These are phyloP conservation scores for Heterotis niloticus DNA, from an alignment of 2,113 vertebrate species.

Conservation along the genomic window DNA sequence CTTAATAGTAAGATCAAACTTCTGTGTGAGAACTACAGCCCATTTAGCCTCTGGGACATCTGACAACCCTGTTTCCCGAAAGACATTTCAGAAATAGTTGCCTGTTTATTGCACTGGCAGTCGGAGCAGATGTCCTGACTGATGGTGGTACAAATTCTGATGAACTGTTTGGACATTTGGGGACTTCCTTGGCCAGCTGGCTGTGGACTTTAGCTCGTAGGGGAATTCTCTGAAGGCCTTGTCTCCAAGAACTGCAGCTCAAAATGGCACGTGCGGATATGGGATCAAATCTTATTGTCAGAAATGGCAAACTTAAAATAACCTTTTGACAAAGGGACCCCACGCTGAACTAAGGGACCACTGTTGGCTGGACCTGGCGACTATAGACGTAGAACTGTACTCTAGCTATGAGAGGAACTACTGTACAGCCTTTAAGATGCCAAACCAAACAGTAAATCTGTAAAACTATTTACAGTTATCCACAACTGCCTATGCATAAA, in stretches of 20 bases:
- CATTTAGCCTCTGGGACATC: too few species aligned
- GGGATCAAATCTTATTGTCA: not conserved
- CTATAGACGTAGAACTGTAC: too few species aligned
- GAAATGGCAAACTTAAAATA: not conserved
- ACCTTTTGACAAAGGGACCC: not conserved
- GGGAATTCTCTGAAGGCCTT: constrained; percentile 7
- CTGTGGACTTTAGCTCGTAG: not conserved
- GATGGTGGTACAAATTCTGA: not conserved
- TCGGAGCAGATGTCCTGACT: not conserved
- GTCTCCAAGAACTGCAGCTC: not conserved
- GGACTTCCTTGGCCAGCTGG: constrained; percentile 17
- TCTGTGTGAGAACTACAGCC: not conserved
- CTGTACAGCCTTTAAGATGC: too few species aligned
- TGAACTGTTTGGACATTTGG: constrained; percentile 5
- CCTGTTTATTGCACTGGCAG: not conserved
- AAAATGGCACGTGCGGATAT: constrained; percentile 5
- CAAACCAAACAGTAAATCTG: too few species aligned
- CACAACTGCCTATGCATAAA: too few species aligned
- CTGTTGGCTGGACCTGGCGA: too few species aligned
- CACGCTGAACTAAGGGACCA: too few species aligned
- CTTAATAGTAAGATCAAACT: not conserved
- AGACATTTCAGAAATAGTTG: not conserved
- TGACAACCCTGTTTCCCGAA: not conserved
- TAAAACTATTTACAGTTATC: too few species aligned
- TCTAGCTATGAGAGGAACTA: too few species aligned